Conservation (phyloP, 2,797 vertebrate species). For the Scyliorhinus canicula region DNA sequence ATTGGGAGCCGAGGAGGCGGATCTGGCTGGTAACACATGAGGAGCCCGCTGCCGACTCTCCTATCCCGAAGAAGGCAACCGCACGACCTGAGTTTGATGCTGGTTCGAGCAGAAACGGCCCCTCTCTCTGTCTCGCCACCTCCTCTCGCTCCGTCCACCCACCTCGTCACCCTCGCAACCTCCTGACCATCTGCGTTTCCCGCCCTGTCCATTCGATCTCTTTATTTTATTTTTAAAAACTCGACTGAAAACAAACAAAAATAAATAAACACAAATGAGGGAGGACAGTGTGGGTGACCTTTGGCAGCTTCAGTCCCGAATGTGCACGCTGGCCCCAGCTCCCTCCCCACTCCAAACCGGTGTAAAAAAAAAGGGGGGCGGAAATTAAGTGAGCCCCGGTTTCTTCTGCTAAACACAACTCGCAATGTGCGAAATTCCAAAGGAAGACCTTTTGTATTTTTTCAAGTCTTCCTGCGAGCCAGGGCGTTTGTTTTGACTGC, state of each 20-base stretch:
- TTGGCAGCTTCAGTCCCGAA: no score
- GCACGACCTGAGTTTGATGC: neutral
- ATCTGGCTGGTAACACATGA: neutral
- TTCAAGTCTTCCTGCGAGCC: neutral
- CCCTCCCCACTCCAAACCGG: no score
- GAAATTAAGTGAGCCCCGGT: no score
- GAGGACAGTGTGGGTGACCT: neutral
- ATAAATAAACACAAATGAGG: no score
- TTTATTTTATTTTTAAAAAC: neutral
- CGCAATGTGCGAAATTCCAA: neutral
- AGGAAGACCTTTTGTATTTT: neutral
- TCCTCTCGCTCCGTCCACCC: neutral
- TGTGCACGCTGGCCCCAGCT: no score
- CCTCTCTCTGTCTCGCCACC: no score
- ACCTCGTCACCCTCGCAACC: neutral
- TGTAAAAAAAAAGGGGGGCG: no score
- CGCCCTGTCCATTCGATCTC: neutral
- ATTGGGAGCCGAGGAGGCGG: no score
- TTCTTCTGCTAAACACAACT: neutral
- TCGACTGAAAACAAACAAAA: neutral
- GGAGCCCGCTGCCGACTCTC: neutral
- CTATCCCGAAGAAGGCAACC: neutral
- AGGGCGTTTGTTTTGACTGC: no score
- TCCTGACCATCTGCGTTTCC: neutral
- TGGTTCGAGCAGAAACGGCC: neutral